phyloP scores from a whole-genome alignment of 2,113 vertebrate species.

The Balaeniceps rex region DNA sequence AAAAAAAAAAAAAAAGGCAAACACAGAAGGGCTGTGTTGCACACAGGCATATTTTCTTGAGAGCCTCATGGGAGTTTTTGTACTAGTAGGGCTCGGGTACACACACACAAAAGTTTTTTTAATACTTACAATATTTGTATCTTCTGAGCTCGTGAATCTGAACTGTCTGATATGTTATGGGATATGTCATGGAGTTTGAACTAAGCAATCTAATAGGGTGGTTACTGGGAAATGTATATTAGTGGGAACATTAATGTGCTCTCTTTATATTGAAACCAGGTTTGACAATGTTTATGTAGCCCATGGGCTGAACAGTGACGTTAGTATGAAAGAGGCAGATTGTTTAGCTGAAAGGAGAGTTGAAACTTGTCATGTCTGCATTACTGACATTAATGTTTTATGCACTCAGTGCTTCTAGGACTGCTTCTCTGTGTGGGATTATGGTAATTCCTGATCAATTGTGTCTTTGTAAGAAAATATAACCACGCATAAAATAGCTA shows the following conservation, averaged over 20 bases:
- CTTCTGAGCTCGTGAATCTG: not conserved
- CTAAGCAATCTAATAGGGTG: constrained; percentile 15
- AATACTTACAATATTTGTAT: not conserved
- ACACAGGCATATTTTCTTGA: not conserved
- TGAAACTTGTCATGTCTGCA: constrained; percentile 39
- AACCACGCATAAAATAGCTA: not conserved
- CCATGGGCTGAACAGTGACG: not conserved
- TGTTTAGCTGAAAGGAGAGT: constrained; percentile 42
- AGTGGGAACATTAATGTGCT: constrained; percentile 23
- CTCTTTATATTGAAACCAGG: constrained; percentile 55
- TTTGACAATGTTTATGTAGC: constrained; percentile 64
- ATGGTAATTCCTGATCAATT: constrained; percentile 33
- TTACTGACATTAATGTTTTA: constrained; percentile 50
- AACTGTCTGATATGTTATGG: not conserved
- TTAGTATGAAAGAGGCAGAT: constrained; percentile 53
- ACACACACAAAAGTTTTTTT: not conserved
- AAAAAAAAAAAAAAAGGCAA: not conserved
- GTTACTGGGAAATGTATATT: constrained; percentile 29
- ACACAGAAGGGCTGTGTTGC: not conserved
- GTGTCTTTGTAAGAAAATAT: constrained; percentile 43
- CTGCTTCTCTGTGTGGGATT: constrained; percentile 7
- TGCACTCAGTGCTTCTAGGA: not conserved
- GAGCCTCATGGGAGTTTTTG: not conserved
- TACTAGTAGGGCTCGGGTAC: not conserved
- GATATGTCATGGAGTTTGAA: constrained; percentile 3